A percentile compares a stretch with the other conserved stretches of the same genome.
These are phyloP conservation scores for Drosophila algonquin DNA, from an alignment of 2,888 invertebrate genomes.

Conservation along the genomic window DNA sequence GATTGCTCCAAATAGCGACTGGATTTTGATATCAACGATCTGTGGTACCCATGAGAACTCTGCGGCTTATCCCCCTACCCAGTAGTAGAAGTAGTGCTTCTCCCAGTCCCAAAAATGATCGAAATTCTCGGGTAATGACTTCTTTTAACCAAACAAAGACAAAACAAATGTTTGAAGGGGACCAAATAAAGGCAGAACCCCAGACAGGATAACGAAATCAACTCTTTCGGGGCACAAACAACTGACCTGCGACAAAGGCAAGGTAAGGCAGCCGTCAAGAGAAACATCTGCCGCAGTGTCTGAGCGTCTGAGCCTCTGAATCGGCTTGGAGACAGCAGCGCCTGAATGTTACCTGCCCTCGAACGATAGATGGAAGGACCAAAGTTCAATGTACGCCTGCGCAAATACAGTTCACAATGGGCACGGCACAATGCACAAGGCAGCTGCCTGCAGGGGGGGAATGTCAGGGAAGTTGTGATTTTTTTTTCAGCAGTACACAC, in stretches of 20 bases:
- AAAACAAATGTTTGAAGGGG: slow-evolving; percentile 66
- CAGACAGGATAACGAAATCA: slow-evolving; percentile 51
- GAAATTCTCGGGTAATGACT: slow-evolving; percentile 64
- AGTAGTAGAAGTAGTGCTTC: not conserved
- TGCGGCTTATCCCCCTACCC: slow-evolving; percentile 5
- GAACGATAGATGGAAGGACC: slow-evolving; percentile 14
- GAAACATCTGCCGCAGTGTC: slow-evolving; percentile 65
- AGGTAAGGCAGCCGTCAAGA: slow-evolving; percentile 13
- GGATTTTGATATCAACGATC: not conserved
- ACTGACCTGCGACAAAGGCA: slow-evolving; percentile 76
- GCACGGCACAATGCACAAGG: slow-evolving; percentile 42
- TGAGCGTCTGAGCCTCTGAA: slow-evolving; percentile 5
- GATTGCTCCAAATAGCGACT: not conserved
- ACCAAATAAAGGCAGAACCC: slow-evolving; percentile 33
- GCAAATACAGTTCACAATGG: slow-evolving; percentile 59
- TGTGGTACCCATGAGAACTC: slow-evolving; percentile 7
- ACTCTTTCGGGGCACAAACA: slow-evolving; percentile 47
- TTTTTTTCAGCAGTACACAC: slow-evolving; percentile 29
- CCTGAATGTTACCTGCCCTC: slow-evolving; percentile 38
- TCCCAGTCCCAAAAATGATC: slow-evolving; percentile 25
- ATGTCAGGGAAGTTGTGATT: slow-evolving; percentile 63
- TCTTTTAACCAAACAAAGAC: slow-evolving; percentile 64
- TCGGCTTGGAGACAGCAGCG: not conserved
- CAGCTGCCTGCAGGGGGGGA: slow-evolving; percentile 53
- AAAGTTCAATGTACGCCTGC: slow-evolving; percentile 77